Evolutionary conservation across 2,888 invertebrate species (phyloP).

Genomic region (Schrankia costaestrigalis): DNA sequence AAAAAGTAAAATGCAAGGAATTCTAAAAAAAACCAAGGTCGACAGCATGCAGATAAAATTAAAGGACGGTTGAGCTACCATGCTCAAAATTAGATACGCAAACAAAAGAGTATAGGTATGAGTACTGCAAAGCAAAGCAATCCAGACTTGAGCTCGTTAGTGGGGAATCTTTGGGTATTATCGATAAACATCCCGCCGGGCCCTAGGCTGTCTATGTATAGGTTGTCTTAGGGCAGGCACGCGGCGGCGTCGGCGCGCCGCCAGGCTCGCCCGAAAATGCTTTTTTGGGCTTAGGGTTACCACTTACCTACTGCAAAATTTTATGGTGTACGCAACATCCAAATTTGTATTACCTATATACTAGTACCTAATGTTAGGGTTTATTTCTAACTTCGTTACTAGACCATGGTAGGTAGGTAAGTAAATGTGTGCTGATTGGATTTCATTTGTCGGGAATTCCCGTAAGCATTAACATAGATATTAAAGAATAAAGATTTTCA

Average conservation of each 20-base stretch:
- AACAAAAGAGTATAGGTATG: slow-evolving; percentile 19
- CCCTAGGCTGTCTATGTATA: slow-evolving; percentile 68
- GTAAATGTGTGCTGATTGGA: no score
- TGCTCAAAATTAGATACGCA: slow-evolving; percentile 12
- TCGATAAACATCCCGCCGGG: slow-evolving; percentile 52
- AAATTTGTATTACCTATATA: no score
- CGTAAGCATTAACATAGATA: no score
- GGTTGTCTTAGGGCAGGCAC: slow-evolving; percentile 77
- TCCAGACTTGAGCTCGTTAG: slow-evolving; percentile 40
- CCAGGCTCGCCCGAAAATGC: slow-evolving; percentile 50
- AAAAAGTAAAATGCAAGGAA: no score
- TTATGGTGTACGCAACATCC: neutral
- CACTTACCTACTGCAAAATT: slow-evolving; percentile 12
- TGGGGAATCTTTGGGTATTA: slow-evolving; percentile 39
- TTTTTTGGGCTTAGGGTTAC: slow-evolving; percentile 64
- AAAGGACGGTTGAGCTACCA: slow-evolving; percentile 6
- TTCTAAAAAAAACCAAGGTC: slow-evolving; percentile 6
- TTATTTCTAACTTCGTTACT: no score
- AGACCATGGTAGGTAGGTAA: no score
- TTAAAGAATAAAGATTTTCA: no score
- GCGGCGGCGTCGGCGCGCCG: slow-evolving; percentile 49
- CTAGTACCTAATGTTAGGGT: no score
- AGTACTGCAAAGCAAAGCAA: slow-evolving; percentile 23
- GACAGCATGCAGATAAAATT: slow-evolving; percentile 7
- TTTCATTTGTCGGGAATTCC: no score